Conservation (phyloP, 2,888 invertebrate species). For the Lasioglossum vierecki region DNA sequence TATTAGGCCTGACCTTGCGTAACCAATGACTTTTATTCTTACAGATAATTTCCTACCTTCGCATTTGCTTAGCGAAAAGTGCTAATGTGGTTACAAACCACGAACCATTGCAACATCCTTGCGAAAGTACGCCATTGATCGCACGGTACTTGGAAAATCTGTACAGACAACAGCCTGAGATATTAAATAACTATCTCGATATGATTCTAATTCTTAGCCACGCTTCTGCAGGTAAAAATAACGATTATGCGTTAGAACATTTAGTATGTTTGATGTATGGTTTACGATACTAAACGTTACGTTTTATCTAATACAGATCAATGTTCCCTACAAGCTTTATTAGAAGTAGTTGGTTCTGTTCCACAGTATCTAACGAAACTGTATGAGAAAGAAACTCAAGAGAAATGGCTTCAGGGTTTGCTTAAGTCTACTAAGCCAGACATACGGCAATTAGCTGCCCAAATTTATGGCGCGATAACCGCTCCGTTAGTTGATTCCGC, state of each 20-base stretch:
- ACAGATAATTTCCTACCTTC: conserved; percentile 91
- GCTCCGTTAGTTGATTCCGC: conserved; percentile 86
- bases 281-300: neutral
- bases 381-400: conserved; percentile 87
- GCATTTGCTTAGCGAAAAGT: conserved; percentile 90
- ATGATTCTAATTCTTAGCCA: conserved; percentile 88
- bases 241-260: conserved; percentile 17
- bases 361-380: conserved; percentile 88
- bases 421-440: conserved; percentile 91
- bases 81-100: conserved; percentile 85
- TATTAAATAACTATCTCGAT: conserved; percentile 88
- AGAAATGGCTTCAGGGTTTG: conserved; percentile 87
- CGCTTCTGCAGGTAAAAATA: conserved; percentile 86
- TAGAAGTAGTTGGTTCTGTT: conserved; percentile 93
- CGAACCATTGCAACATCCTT: conserved; percentile 86
- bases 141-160: conserved; percentile 87
- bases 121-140: conserved; percentile 88
- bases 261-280: neutral
- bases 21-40: conserved; percentile 64
- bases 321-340: conserved; percentile 89
- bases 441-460: conserved; percentile 89
- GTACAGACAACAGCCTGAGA: conserved; percentile 85
- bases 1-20: neutral
- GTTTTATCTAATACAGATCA: conserved; percentile 83
- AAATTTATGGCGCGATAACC: conserved; percentile 90